Evolutionary conservation across 2,113 vertebrate genomes (phyloP), one percentile per base, ranked within the genome.

Genomic region (Rhodinocichla rosea): DNA sequence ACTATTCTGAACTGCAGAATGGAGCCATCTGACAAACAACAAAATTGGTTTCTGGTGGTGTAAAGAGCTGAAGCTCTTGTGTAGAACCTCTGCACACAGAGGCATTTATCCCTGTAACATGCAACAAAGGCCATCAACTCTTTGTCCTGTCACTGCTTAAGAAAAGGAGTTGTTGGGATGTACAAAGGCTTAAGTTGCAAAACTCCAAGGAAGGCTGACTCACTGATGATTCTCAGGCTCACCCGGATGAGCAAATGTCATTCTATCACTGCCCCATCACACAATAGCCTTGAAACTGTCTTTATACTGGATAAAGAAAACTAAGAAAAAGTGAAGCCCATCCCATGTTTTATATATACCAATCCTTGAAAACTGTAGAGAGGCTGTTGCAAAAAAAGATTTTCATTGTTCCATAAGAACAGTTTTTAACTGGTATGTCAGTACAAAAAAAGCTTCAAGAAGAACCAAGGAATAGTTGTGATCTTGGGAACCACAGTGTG

Each of bases 101-200:
- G 18, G 23, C 88, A 86, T 77, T 49, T 65, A 53, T 35, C 50
- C 26, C 45, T 33, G 5, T 16, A 45, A 50, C 22, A 14, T 14
- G 8, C 0, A 4, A 40, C 47, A 44, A 63, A 86, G n/a, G 21
- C 77, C 39, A 78, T 69, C 37, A 83, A 44, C 16, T 82, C 69
- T 47, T 57, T 0, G 0, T 68, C 32, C 20, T 45, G 40, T 47
- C 39, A 33, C 40, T 79, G 8, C 47, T 47, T 16, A 8, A 37
- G 52, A 67, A 55, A 33, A 69, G 55, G 33, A 9, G 5, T 49
- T 76, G 11, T 9, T 71, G 65, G 15, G 18, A 63, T 60, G 35
- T 60, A 11, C 53, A 62, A 62, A 90, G 57, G 74, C 19, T 78
- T 24, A 40, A 40, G 5, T 83, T 44, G 55, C 15, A 82, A 21